Conservation (phyloP, 2,888 invertebrate species). For the Orchesellides sinensis region DNA sequence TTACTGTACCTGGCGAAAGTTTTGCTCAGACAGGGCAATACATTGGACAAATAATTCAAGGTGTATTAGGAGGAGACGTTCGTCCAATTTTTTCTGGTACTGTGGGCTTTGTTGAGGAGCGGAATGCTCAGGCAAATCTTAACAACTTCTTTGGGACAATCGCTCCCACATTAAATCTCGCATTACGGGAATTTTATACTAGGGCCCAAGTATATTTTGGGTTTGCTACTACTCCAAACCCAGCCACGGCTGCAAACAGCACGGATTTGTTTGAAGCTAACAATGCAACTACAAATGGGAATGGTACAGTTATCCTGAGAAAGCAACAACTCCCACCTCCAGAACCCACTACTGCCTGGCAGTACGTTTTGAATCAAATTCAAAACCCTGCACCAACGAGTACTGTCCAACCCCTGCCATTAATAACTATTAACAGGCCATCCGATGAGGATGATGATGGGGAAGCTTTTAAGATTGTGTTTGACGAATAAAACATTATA, state of each 20-base stretch:
- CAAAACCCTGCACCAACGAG: slow-evolving; percentile 6
- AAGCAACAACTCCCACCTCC: not conserved
- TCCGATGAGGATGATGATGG: slow-evolving; percentile 13
- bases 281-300: not conserved
- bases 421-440: not conserved
- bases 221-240: not conserved
- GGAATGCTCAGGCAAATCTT: not conserved
- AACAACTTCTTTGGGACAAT: slow-evolving; percentile 9
- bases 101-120: slow-evolving; percentile 36
- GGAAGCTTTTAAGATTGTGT: not conserved
- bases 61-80: slow-evolving; percentile 27
- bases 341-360: slow-evolving; percentile 19
- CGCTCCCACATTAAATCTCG: slow-evolving; percentile 34
- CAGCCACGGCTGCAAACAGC: not conserved
- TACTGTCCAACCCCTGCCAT: slow-evolving; percentile 14
- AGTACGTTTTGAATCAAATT: slow-evolving; percentile 24
- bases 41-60: slow-evolving; percentile 34
- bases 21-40: slow-evolving; percentile 29
- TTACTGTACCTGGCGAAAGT: not conserved
- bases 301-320: not conserved
- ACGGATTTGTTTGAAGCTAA: too few relatives aligned
- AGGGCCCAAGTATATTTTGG: not conserved
- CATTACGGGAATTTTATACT: slow-evolving; percentile 8
- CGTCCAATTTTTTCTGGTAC: slow-evolving; percentile 42
- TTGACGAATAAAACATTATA: not conserved